Evolutionary conservation across 2,888 invertebrate species (phyloP).

Genomic region (Ectobius pallidus): DNA sequence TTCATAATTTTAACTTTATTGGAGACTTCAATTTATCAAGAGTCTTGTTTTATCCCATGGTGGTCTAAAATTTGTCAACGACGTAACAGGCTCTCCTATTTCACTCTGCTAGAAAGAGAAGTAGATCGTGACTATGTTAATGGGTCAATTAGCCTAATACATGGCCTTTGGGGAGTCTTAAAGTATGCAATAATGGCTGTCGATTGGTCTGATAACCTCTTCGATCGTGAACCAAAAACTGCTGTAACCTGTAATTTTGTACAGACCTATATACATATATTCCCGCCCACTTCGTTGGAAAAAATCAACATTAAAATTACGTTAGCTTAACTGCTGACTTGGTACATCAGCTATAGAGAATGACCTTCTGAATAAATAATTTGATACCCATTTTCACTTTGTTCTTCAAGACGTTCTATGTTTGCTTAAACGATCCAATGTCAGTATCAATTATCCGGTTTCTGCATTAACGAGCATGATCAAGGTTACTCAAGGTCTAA

Average conservation of each 20-base stretch:
- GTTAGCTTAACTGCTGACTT: background rate
- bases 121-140: conserved; percentile 35
- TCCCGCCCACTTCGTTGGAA: background rate
- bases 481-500: too few relatives aligned
- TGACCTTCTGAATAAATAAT: background rate
- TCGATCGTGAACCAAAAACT: conserved; percentile 35
- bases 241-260: conserved; percentile 36
- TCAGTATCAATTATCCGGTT: conserved; percentile 10
- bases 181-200: conserved; percentile 37
- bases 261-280: conserved; percentile 11
- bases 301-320: background rate
- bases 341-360: conserved; percentile 3
- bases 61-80: conserved; percentile 19
- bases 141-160: conserved; percentile 40
- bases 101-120: too few relatives aligned
- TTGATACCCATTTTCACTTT: background rate
- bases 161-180: conserved; percentile 25
- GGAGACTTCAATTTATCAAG: background rate
- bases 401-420: background rate
- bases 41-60: background rate
- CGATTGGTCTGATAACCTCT: conserved; percentile 27
- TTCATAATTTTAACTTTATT: too few relatives aligned
- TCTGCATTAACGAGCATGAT: background rate
- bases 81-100: background rate
- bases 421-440: conserved; percentile 17